Conservation (phyloP, 2,888 invertebrate species). For the Pasiphila rectangulata region DNA sequence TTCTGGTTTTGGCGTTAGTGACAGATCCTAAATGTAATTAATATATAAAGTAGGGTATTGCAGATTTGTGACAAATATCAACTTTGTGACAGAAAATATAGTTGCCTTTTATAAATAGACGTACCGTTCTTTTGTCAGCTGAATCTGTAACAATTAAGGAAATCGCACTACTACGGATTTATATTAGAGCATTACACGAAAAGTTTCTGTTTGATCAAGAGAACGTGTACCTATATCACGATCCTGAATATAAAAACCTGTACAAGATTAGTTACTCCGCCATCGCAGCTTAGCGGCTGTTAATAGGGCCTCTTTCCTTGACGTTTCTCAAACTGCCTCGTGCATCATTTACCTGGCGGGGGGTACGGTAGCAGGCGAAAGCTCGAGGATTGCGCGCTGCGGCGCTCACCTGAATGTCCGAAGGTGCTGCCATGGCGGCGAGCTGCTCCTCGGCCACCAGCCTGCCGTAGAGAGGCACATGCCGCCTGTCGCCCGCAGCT, state of each 20-base stretch:
- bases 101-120: too few species aligned
- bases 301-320: conserved; percentile 11
- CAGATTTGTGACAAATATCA: too few species aligned
- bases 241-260: too few species aligned
- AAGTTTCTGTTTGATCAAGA: background rate
- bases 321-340: conserved; percentile 68
- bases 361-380: conserved; percentile 76
- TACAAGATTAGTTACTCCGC: conserved; percentile 1
- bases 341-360: conserved; percentile 77
- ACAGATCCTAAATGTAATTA: too few species aligned
- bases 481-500: conserved; percentile 81
- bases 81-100: too few species aligned
- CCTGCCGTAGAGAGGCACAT: conserved; percentile 93
- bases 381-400: conserved; percentile 77
- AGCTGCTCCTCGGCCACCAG: conserved; percentile 95
- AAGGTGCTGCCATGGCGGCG: conserved; percentile 82
- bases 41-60: too few species aligned
- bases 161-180: too few species aligned
- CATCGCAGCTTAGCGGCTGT: conserved; percentile 15
- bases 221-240: too few species aligned
- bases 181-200: too few species aligned
- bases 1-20: too few species aligned
- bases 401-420: conserved; percentile 84
- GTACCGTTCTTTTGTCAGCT: too few species aligned
- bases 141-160: too few species aligned